Evolutionary conservation across 2,113 vertebrate species (phyloP).

Genomic region (Mesocricetus auratus): DNA sequence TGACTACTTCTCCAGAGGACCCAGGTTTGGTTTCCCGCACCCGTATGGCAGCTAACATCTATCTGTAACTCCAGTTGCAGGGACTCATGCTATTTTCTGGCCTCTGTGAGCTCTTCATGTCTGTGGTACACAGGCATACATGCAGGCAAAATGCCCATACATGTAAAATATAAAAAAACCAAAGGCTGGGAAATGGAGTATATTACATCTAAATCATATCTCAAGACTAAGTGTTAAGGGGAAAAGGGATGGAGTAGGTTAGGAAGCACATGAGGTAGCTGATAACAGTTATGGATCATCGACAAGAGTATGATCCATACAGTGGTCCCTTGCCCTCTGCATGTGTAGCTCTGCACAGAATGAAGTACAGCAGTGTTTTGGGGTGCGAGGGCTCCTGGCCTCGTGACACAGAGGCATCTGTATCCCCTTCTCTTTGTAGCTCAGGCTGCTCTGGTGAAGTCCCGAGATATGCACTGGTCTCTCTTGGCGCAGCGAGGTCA

Average conservation of each 20-base stretch:
- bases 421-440: slow-evolving; percentile 84
- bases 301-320: not conserved
- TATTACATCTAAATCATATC: not conserved
- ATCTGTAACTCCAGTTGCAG: not conserved
- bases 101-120: not conserved
- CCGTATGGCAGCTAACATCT: not conserved
- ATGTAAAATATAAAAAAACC: not conserved
- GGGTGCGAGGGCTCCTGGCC: rapidly evolving
- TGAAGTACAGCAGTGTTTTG: rapidly evolving
- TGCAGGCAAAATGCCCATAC: not conserved
- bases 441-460: slow-evolving; percentile 94
- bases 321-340: not conserved
- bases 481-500: slow-evolving; percentile 97
- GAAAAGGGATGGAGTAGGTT: not conserved
- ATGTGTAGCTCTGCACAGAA: too few relatives aligned
- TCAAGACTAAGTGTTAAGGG: not conserved
- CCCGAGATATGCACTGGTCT: slow-evolving; percentile 99
- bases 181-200: not conserved
- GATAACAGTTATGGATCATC: not conserved
- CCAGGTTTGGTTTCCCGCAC: not conserved
- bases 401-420: rapidly evolving
- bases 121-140: not conserved
- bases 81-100: not conserved
- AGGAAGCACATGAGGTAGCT: not conserved
- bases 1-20: not conserved